Base-by-base conservation (phyloP, 2,113 vertebrate species). In the Erythrolamprus reginae region DNA sequence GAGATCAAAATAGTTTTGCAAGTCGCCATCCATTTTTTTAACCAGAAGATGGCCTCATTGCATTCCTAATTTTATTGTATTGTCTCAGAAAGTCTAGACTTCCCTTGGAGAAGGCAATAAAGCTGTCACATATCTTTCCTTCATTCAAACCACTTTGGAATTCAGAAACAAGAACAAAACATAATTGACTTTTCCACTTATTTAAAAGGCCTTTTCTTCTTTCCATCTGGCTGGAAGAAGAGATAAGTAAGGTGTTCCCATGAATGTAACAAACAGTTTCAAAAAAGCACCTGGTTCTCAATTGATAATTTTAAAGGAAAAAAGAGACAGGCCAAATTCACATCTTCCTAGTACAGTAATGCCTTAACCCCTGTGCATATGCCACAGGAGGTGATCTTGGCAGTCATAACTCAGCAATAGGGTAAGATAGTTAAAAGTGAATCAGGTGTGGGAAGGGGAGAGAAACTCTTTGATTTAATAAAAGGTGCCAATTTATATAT, bases 31-130 rank as follows among this genome's bases (percentile, higher is more conserved):
- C 19, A 7, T 33, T 1, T 58, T 93, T 93, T 45, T 56, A 0
- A 70, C 95, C 96, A 95, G 95, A 85, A 96, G 96, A 87, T 95
- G 96, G 95, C 92, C 93, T 91, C 65, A 94, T 93, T 89, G 93
- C 83, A 70, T 90, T 95, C 95, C 84, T 21, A 0, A 70, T 93
- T 28, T 89, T 38, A 0, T 45, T 83, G 28, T 52, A 47, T 45
- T 21, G 0, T 83, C 3, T 45, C 50, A 3, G 15, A 50, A n/a
- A 84, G 48, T 9, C 45, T 48, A 90, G 17, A 0, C 19, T 3
- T 87, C 45, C 15, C 89, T 77, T 42, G 17, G 6, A 10, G 48
- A 58, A n/a, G 47, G 88, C 10, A 28, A 21, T 13, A 23, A 33
- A 53, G 84, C 91, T 33, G 33, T 12, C 1, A 2, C 21, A 0